These are phyloP conservation scores for Alligator mississippiensis DNA, from an alignment of 2,113 vertebrate genomes.

Conservation along the genomic window DNA sequence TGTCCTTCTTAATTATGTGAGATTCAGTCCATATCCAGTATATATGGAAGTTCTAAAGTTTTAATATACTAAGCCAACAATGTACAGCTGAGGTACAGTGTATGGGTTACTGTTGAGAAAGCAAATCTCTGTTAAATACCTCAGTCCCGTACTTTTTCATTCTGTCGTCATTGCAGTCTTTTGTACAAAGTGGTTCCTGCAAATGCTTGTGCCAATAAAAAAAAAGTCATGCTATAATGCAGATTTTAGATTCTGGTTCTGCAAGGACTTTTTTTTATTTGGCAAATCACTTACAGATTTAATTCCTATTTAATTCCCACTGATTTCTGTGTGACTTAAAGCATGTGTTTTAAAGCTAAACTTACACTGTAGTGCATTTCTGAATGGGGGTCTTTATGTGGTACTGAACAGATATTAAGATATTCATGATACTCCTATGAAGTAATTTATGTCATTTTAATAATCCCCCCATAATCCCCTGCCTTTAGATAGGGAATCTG, in stretches of 20 bases:
- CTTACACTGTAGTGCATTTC: background rate
- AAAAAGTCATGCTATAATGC: background rate
- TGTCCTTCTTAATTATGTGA: background rate
- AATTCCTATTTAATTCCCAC: background rate
- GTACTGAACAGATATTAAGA: background rate
- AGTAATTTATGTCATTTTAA: background rate
- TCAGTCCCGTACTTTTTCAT: background rate
- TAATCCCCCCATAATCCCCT: background rate
- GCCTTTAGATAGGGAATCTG: background rate
- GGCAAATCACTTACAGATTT: background rate
- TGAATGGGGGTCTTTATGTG: background rate
- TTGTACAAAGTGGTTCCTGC: background rate
- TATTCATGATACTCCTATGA: accelerated
- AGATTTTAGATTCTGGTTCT: background rate
- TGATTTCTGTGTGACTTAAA: background rate
- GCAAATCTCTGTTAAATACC: background rate
- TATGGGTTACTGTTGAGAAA: background rate
- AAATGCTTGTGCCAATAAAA: background rate
- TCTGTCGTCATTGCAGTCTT: background rate
- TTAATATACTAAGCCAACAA: background rate
- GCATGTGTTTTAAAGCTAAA: background rate
- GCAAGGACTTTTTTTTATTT: background rate
- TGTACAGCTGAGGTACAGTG: background rate
- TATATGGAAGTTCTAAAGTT: background rate
- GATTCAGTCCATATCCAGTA: background rate